Evolutionary conservation across 2,113 vertebrate species (phyloP).

Genomic region (Gavialis gangeticus): DNA sequence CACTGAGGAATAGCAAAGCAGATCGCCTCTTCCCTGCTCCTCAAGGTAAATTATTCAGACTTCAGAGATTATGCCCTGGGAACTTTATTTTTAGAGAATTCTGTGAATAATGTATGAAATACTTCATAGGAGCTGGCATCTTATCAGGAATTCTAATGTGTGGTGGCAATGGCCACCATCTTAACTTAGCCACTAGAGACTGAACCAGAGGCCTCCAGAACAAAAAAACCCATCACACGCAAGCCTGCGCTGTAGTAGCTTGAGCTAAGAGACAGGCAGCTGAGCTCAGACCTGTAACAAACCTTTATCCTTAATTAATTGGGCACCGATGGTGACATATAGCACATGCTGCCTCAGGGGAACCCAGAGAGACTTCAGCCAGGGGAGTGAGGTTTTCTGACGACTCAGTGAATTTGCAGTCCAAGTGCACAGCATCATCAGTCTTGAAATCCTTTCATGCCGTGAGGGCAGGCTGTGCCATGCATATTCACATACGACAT

Average conservation of each 20-base stretch:
- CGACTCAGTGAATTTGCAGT: background rate
- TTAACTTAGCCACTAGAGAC: rapidly evolving
- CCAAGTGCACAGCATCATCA: background rate
- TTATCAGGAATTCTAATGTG: background rate
- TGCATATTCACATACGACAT: too few species aligned
- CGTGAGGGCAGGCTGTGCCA: too few species aligned
- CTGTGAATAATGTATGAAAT: constrained; percentile 64
- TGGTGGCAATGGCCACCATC: background rate
- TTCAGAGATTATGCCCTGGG: constrained; percentile 21
- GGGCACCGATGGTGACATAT: background rate
- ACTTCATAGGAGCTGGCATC: constrained; percentile 13
- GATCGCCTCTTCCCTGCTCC: background rate
- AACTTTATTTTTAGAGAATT: constrained; percentile 65
- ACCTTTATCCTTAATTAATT: background rate
- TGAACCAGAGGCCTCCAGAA: background rate
- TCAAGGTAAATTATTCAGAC: background rate
- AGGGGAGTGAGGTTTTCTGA: background rate
- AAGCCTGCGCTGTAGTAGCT: background rate
- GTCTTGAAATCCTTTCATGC: background rate
- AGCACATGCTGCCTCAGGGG: background rate
- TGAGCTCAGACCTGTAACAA: background rate
- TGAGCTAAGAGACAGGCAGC: background rate
- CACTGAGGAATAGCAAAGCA: background rate
- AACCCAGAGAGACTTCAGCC: background rate
- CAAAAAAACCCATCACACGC: too few species aligned